These are phyloP conservation scores for Anneissia japonica DNA, from an alignment of 35 echinoderm and acorn worm genomes.

Conservation along the genomic window DNA sequence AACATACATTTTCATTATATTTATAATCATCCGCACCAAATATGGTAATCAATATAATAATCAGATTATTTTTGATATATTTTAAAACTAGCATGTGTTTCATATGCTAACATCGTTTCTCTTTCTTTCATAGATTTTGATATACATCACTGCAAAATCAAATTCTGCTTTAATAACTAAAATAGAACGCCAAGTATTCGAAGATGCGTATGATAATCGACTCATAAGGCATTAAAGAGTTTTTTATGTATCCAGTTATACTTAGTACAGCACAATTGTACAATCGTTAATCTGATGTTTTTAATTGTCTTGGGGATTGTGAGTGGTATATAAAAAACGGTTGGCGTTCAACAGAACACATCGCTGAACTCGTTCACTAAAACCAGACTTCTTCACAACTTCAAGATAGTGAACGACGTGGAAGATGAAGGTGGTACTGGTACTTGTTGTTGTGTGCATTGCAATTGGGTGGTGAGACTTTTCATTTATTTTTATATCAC, in stretches of 20 bases:
- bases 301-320: not conserved
- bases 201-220: not conserved
- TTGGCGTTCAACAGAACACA: not conserved
- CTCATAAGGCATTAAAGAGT: not conserved
- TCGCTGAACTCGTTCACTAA: not conserved
- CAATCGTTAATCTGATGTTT: not conserved
- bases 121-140: not conserved
- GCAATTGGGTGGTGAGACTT: not conserved
- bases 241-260: not conserved
- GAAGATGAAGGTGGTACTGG: not conserved
- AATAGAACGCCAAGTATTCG: not conserved
- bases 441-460: not conserved
- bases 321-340: not conserved
- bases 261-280: not conserved
- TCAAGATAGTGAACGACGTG: not conserved
- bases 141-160: not conserved
- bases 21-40: too few relatives aligned
- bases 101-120: not conserved
- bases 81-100: not conserved
- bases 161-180: not conserved
- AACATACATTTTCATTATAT: too few relatives aligned
- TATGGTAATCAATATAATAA: not conserved
- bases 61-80: not conserved
- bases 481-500: not conserved
- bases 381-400: not conserved